A percentile compares a stretch with the other conserved stretches of the same genome.
phyloP scores from a whole-genome alignment of 2,797 vertebrate species.

The Miichthys miiuy region DNA sequence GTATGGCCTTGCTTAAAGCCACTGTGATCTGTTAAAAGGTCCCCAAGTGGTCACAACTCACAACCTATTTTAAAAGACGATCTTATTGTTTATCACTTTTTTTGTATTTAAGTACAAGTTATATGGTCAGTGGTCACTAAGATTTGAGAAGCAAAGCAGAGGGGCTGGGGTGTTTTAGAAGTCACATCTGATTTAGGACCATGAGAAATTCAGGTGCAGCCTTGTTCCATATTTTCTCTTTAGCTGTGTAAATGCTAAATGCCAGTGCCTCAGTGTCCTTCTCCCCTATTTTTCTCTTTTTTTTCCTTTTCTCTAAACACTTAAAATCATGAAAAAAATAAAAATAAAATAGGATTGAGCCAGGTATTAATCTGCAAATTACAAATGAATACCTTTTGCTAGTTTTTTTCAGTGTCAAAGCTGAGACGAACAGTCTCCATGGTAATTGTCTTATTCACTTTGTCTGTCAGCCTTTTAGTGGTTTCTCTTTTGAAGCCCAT shows the following conservation, averaged over 20 bases:
- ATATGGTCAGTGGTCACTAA: background rate
- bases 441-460: constrained; percentile 48
- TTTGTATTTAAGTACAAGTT: constrained; percentile 16
- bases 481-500: constrained; percentile 66
- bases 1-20: constrained; percentile 23
- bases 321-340: background rate
- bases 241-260: constrained; percentile 6
- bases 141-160: constrained; percentile 1
- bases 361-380: constrained; percentile 25
- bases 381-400: constrained; percentile 22
- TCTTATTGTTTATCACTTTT: constrained; percentile 1
- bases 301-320: constrained; percentile 16
- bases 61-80: constrained; percentile 19
- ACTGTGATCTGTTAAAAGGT: constrained; percentile 17
- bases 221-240: constrained; percentile 9
- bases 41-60: constrained; percentile 20
- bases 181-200: constrained; percentile 9
- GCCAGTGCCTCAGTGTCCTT: background rate
- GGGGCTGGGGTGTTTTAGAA: background rate
- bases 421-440: constrained; percentile 44
- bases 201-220: constrained; percentile 5
- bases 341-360: background rate
- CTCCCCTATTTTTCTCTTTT: too few species aligned
- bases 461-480: constrained; percentile 47
- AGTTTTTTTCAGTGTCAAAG: constrained; percentile 36